Conservation (phyloP, 1,140 invertebrate species). For the Ooceraea biroi region DNA sequence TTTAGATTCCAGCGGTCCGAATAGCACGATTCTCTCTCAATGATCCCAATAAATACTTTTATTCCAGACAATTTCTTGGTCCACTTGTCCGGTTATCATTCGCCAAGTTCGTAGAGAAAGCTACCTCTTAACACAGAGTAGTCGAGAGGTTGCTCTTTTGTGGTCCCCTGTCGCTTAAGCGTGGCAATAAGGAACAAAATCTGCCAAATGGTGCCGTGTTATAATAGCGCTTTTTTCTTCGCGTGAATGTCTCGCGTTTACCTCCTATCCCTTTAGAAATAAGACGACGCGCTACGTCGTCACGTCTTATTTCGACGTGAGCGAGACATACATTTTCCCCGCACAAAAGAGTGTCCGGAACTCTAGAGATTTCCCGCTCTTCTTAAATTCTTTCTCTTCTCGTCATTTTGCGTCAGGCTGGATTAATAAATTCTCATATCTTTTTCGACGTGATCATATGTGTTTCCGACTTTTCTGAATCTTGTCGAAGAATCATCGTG, state of each 20-base stretch:
- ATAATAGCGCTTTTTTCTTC: conserved; percentile 37
- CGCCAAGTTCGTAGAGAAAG: conserved; percentile 22
- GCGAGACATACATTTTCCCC: conserved; percentile 51
- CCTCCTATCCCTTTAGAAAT: conserved; percentile 39
- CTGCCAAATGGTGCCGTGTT: conserved; percentile 31
- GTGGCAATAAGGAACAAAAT: conserved; percentile 58
- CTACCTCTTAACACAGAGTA: conserved; percentile 2
- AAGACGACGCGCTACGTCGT: conserved; percentile 29
- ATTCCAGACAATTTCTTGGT: conserved; percentile 13
- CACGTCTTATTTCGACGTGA: conserved; percentile 37
- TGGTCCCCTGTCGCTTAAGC: conserved; percentile 4
- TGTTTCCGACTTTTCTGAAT: not conserved
- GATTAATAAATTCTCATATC: conserved; percentile 36
- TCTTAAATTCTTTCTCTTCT: conserved; percentile 26
- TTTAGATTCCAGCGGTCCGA: conserved; percentile 41
- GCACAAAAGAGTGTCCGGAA: conserved; percentile 56
- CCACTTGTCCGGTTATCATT: conserved; percentile 41
- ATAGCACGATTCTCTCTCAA: conserved; percentile 30
- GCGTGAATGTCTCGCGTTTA: conserved; percentile 11
- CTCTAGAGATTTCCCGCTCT: conserved; percentile 38
- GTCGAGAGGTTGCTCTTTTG: conserved; percentile 32
- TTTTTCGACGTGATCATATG: not conserved
- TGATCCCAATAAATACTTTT: conserved; percentile 49
- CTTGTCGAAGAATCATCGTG: not conserved
- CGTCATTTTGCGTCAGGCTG: conserved; percentile 9